phyloP scores from a whole-genome alignment of 2,113 vertebrate species.

The Ploceus nigricollis region DNA sequence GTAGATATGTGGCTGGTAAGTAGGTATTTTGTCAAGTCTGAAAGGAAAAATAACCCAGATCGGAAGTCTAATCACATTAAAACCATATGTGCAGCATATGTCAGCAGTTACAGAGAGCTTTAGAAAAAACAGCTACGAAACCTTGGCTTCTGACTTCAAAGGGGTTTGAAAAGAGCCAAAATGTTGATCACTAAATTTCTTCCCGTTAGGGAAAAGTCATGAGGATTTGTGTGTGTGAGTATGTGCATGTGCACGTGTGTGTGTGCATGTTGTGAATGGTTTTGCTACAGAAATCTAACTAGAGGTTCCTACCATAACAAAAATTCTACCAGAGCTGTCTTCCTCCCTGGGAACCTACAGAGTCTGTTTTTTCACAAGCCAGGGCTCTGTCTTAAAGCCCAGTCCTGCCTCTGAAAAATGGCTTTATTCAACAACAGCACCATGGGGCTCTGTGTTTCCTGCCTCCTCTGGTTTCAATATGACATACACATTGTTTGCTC shows the following conservation, averaged over 20 bases:
- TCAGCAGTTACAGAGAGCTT: conserved; percentile 24
- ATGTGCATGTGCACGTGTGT: neutral
- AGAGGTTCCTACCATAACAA: neutral
- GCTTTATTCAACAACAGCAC: neutral
- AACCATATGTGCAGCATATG: conserved; percentile 58
- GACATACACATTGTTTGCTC: neutral
- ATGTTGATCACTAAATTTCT: neutral
- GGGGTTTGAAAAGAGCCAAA: neutral
- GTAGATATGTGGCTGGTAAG: neutral
- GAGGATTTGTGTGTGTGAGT: neutral
- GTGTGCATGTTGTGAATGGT: neutral
- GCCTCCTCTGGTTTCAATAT: neutral
- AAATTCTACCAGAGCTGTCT: neutral
- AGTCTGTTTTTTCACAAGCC: neutral
- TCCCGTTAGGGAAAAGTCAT: neutral
- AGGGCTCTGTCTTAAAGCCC: neutral
- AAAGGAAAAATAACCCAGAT: neutral
- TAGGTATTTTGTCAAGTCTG: conserved; percentile 8
- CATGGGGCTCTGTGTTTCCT: neutral
- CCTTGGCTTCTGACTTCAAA: conserved; percentile 7
- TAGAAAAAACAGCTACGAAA: conserved; percentile 32
- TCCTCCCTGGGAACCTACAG: neutral
- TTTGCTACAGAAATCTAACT: neutral
- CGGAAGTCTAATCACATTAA: conserved; percentile 34
- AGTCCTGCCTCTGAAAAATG: neutral